Percentiles rank a stretch among this genome's conserved stretches.
Evolutionary conservation across 2,113 vertebrate species (phyloP).

Genomic region (Ctenodactylus gundi): DNA sequence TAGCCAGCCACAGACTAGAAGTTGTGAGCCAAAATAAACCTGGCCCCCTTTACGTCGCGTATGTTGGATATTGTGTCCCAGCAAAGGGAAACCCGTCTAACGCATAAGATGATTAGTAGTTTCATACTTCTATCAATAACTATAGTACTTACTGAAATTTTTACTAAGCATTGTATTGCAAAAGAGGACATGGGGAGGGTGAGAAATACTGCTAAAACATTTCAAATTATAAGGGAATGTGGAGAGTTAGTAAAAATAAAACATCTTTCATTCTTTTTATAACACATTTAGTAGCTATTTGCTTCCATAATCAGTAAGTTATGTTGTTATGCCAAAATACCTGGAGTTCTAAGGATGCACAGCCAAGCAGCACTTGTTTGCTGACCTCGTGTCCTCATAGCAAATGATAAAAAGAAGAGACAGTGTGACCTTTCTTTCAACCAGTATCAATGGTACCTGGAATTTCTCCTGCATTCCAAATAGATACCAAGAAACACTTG

Average conservation of each 20-base stretch:
- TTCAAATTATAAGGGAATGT: neutral
- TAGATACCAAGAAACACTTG: neutral
- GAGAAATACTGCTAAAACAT: neutral
- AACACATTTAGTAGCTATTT: neutral
- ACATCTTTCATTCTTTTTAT: neutral
- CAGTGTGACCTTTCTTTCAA: neutral
- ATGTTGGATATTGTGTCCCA: too few relatives aligned
- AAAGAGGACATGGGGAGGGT: neutral
- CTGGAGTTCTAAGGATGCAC: neutral
- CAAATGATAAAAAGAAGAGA: neutral
- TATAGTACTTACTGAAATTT: neutral
- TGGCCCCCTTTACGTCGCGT: too few relatives aligned
- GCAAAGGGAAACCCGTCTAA: too few relatives aligned
- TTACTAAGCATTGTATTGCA: neutral
- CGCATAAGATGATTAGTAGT: neutral
- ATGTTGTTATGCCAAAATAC: neutral
- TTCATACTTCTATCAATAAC: neutral
- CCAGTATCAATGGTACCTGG: neutral
- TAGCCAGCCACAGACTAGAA: too few relatives aligned
- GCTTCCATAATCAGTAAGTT: neutral
- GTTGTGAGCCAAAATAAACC: too few relatives aligned
- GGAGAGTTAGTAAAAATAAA: neutral
- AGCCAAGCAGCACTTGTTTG: neutral
- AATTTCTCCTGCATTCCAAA: neutral
- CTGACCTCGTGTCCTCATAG: neutral